A percentile compares a stretch with the other conserved stretches of the same genome.
Conservation (phyloP, 2,113 vertebrate species). For the Leptobrachium ailaonicum region DNA sequence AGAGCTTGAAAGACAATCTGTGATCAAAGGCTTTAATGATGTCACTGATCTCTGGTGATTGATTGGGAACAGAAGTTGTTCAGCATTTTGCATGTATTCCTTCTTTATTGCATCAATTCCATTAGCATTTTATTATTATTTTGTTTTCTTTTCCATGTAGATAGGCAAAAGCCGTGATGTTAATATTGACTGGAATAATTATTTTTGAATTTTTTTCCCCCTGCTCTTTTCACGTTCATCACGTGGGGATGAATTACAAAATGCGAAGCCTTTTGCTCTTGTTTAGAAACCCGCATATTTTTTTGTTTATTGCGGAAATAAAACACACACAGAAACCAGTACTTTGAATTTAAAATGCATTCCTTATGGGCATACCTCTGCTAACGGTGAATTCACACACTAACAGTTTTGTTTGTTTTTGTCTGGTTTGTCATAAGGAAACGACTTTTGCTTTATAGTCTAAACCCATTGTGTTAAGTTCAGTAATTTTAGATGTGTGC, state of each 20-base stretch:
- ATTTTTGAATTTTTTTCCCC: not conserved
- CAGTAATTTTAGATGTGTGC: no score
- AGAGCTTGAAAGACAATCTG: constrained; percentile 81
- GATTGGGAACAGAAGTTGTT: constrained; percentile 87
- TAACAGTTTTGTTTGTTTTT: no score
- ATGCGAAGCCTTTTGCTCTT: no score
- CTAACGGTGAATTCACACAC: no score
- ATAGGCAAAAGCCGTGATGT: not conserved
- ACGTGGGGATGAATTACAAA: not conserved
- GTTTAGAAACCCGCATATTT: no score
- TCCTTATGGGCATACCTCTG: no score
- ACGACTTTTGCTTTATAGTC: no score
- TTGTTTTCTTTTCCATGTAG: not conserved
- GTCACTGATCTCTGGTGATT: constrained; percentile 91
- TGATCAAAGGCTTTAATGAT: constrained; percentile 89
- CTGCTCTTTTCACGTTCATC: not conserved
- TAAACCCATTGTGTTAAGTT: no score
- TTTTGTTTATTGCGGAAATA: no score
- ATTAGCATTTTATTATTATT: constrained; percentile 54
- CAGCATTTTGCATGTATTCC: constrained; percentile 65
- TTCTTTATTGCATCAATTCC: constrained; percentile 66
- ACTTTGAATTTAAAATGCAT: no score
- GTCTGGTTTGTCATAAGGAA: no score
- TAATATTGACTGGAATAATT: not conserved
- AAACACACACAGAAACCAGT: no score